A percentile compares a stretch with the other conserved stretches of the same genome.
Evolutionary conservation across 2,888 invertebrate genomes (phyloP).

Genomic region (Parnassius glacialis): DNA sequence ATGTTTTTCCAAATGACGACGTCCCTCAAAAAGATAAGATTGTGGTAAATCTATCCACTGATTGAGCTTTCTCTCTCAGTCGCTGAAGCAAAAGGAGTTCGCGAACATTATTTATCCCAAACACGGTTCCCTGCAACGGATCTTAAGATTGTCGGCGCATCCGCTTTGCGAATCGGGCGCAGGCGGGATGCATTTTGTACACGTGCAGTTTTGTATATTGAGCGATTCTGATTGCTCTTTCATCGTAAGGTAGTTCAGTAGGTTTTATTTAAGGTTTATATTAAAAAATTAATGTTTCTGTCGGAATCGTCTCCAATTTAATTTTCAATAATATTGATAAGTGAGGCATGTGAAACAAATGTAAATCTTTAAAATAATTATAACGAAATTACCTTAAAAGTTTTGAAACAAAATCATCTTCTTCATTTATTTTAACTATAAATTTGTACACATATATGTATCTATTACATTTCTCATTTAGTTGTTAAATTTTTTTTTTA

Average conservation of each 20-base stretch:
- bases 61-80: conserved; percentile 23
- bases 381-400: too few species aligned
- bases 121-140: conserved; percentile 32
- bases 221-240: conserved; percentile 18
- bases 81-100: conserved; percentile 17
- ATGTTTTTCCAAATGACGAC: not conserved
- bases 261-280: not conserved
- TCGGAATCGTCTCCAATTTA: too few species aligned
- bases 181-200: conserved; percentile 24
- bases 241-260: conserved; percentile 3
- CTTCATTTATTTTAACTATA: too few species aligned
- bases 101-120: conserved; percentile 29
- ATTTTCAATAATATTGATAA: too few species aligned
- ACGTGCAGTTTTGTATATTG: conserved; percentile 23
- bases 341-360: too few species aligned
- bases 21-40: conserved; percentile 1
- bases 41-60: conserved; percentile 2
- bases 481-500: too few species aligned
- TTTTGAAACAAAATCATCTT: too few species aligned
- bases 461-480: too few species aligned
- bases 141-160: conserved; percentile 43
- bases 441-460: too few species aligned
- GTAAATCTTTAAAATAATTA: too few species aligned
- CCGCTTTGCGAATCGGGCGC: conserved; percentile 33
- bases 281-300: too few species aligned